Base-by-base conservation (phyloP, 2,888 invertebrate genomes). In the Oligia strigilis region DNA sequence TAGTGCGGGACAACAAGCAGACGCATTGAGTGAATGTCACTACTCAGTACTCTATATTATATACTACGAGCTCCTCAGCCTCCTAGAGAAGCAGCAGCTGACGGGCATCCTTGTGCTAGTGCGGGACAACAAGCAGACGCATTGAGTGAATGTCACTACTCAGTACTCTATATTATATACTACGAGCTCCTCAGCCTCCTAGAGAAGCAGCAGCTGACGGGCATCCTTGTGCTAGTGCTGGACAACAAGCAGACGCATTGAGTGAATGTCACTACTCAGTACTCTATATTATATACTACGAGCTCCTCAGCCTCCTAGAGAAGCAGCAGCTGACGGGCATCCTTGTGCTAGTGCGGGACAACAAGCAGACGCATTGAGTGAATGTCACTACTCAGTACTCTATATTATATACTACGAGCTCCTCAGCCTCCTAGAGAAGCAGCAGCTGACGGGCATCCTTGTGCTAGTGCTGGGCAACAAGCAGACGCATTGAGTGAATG, bases 71-170 rank as follows among this genome's bases (percentile, higher is more conserved):
- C 97, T 99, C 8, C 99, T 99, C 97, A 99, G 99, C 95, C 97
- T 99, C 87, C 97, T 99, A 94, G 99, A 99, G 96, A 99, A 99
- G 96, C 99, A 99, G 90, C 99, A 99, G 96, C 97, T 99, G 81
- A 98, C 98, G 90, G 99, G 99, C 87, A 99, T 99, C 95, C 99
- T 99, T 62, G 99, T 99, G 80, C 97, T 99, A 92, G 99, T 99
- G 88, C 97, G 99, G 90, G 99, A 99, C 85, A 99, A 99, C 97
- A 99, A 99, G 97, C 96, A 99, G 99, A 89, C 98, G 99, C 91
- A 99, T 99, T 95, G 99, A 99, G 97, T 97, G 99, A 97, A 99
- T 99, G 99, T 99, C 96, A 86, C 49, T n/a, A n/a, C n/a, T n/a
- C n/a, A n/a, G n/a, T 71, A 55, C 4, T 64, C 11, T n/a, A 65